Evolutionary conservation across 2,113 vertebrate genomes (phyloP), one percentile per base, ranked within the genome.

Genomic region (Holacanthus passer): DNA sequence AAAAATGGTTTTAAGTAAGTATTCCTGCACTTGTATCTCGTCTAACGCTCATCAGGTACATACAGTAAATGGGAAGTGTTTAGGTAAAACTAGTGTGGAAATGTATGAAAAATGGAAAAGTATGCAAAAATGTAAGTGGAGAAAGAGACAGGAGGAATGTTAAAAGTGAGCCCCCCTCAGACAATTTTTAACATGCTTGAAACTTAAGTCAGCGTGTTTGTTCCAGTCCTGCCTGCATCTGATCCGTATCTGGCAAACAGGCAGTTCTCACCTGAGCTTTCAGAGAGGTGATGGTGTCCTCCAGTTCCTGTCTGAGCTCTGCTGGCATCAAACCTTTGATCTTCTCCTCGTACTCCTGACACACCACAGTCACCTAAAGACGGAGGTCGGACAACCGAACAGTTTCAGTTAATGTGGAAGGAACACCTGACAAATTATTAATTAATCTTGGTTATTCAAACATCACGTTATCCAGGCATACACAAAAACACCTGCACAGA

Each of bases 251-350:
- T 79, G 45, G 32, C 31, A 35, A n/a, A 12, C 35, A 31, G 24
- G 24, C 35, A 13, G 24, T 2, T 45, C 83, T 93, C 95, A 98
- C 98, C 98, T 99, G 98, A 82, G 97, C 95, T 94, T 97, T 98
- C 48, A 99, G 95, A 65, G 97, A 98, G 50, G 91, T 86, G 91
- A 99, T 99, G 80, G 96, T 99, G 91, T 98, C 97, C 93, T 99
- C 97, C 55, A 98, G 94, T 56, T 99, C 97, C 87, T 96, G 94
- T 73, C 95, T 94, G 69, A 97, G 81, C 77, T 96, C 96, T 1
- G 93, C 95, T 3, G 98, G 97, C 96, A 99, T 96, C 92, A 99
- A 68, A 50, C 97, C 97, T 93, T 96, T 97, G 74, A 99, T 95
- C 87, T 94, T 97, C 82, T 92, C 88, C 94, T 98, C 97, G 48